Conservation (phyloP, 2,888 invertebrate species). For the Pollenia amentaria region DNA sequence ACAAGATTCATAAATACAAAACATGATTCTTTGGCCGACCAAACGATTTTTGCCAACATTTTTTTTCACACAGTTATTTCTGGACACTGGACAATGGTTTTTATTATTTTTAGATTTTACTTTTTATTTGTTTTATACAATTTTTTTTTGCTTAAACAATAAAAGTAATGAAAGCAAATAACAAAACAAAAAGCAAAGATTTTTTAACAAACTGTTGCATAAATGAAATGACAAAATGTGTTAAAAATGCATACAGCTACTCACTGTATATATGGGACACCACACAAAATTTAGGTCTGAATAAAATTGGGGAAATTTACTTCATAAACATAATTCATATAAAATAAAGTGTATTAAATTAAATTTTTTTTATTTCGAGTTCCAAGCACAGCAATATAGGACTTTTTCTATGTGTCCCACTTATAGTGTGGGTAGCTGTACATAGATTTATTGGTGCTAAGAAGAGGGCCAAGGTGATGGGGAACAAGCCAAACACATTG, state of each 20-base stretch:
- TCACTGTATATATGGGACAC: neutral
- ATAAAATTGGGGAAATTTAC: no score
- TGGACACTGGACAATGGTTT: slow-evolving; percentile 51
- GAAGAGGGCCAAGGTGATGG: slow-evolving; percentile 45
- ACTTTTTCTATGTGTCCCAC: no score
- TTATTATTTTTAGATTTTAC: slow-evolving; percentile 35
- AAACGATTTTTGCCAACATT: slow-evolving; percentile 59
- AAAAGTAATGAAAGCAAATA: slow-evolving; percentile 46
- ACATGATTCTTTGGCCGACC: slow-evolving; percentile 68
- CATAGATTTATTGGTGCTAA: slow-evolving; percentile 9
- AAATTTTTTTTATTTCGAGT: no score
- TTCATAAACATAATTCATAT: no score
- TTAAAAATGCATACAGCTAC: slow-evolving; percentile 61
- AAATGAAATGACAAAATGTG: slow-evolving; percentile 81
- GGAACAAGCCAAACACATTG: slow-evolving; percentile 23
- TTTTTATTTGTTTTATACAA: slow-evolving; percentile 22
- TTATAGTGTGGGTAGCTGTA: slow-evolving; percentile 1
- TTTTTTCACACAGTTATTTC: slow-evolving; percentile 56
- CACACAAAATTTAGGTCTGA: no score
- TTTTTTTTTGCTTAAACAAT: slow-evolving; percentile 49
- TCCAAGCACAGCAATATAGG: no score
- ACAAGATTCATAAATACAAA: slow-evolving; percentile 73
- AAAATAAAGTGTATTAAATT: no score
- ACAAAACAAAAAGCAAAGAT: slow-evolving; percentile 25
- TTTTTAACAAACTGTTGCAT: slow-evolving; percentile 78